Base-by-base conservation (phyloP, 2,888 invertebrate genomes). In the Troglohyphantes excavatus region DNA sequence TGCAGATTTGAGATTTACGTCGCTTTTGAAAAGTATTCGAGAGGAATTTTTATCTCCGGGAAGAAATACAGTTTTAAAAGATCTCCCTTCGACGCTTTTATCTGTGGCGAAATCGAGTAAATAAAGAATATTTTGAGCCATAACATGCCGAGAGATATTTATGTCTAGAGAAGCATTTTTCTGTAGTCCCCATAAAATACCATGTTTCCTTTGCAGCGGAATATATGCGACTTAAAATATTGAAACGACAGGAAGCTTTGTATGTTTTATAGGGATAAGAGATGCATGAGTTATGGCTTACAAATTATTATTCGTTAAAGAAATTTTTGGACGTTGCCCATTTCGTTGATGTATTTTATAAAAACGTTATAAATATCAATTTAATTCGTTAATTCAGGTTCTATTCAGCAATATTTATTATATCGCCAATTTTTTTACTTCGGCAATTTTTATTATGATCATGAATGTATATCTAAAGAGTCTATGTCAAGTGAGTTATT, bases 71-170 rank as follows among this genome's bases (percentile, higher is more conserved):
- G 23, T 26, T 76, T 61, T 76, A 21, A 33, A 26, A 33, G 13
- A 76, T 63, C 13, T 76, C 46, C 78, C 78, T 43, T 78, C 78
- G 23, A 43, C 43, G 39, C 43, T 43, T 65, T 63, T 78, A 59
- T 78, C 65, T 39, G 63, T 65, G 21, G 65, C 13, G 39, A 65
- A 65, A 78, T 76, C 65, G 78, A 65, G 65, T 65, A 65, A 65
- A 78, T 78, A 78, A 78, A 78, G 78, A 43, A 29, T 65, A 65
- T 78, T 78, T 65, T 29, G 39, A 78, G 43, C 43, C 65, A 78
- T 78, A 78, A 78, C 63, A 65, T 78, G 65, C 63, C 9, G 65
- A 65, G n/a, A 29, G 43, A 78, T 65, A 65, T 78, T 78, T 78
- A 78, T 78, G 65, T 78, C 65, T n/a, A 23, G 29, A 78, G 65